Percentiles rank a stretch among this genome's conserved stretches.
Evolutionary conservation across 2,113 vertebrate species (phyloP).

Genomic region (Cygnus atratus): DNA sequence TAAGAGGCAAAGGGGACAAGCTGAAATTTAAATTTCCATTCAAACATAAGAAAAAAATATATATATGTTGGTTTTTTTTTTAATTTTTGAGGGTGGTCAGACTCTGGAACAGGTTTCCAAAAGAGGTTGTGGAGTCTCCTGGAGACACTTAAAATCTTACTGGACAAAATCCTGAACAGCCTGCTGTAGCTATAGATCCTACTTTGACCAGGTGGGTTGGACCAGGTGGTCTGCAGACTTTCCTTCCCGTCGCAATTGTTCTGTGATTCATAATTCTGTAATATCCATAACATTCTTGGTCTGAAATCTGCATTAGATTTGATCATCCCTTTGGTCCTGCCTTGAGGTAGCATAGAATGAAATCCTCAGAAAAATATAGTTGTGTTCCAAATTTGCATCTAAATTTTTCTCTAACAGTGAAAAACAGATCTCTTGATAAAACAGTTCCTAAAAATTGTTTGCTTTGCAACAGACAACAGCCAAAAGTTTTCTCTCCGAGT

Average conservation of each 20-base stretch:
- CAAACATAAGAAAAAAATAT: accelerated
- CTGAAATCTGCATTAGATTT: background rate
- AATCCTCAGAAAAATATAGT: background rate
- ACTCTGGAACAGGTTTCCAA: background rate
- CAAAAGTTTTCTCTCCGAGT: background rate
- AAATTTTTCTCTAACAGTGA: background rate
- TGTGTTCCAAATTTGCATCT: background rate
- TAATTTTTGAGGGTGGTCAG: accelerated
- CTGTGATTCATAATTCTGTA: background rate
- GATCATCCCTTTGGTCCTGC: background rate
- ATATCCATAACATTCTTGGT: background rate
- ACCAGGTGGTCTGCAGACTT: background rate
- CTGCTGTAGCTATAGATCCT: background rate
- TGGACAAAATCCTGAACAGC: background rate
- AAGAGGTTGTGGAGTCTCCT: background rate
- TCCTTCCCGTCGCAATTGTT: background rate
- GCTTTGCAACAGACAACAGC: background rate
- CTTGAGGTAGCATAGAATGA: background rate
- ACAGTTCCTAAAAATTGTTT: background rate
- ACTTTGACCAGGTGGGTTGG: background rate
- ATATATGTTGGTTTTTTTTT: background rate
- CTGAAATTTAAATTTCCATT: background rate
- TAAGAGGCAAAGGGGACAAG: background rate
- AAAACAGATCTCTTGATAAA: background rate
- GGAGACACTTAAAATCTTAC: background rate